phyloP scores from a whole-genome alignment of 2,113 vertebrate species.

The Megaceryle torquata region DNA sequence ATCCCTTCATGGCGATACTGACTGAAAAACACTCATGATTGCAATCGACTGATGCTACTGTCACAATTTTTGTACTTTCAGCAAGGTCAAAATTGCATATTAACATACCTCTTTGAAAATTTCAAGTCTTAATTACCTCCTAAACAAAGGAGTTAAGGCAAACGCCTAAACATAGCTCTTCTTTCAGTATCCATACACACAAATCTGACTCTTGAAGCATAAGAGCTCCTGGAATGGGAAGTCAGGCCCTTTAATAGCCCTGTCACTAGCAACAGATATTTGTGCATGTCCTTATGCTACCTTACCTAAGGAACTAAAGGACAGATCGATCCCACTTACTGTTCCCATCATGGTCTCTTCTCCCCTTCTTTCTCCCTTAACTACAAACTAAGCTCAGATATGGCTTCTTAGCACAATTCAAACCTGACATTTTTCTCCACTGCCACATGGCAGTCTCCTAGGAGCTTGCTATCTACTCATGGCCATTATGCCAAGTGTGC shows the following conservation, averaged over 20 bases:
- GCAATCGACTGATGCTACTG: background rate
- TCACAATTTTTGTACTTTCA: background rate
- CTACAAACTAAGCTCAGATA: background rate
- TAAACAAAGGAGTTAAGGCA: background rate
- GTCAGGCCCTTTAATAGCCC: background rate
- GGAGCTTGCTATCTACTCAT: background rate
- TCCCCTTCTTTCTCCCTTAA: background rate
- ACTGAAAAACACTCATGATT: background rate
- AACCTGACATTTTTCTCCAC: background rate
- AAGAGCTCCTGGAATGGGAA: background rate
- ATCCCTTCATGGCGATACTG: background rate
- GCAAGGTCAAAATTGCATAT: background rate
- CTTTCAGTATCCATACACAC: background rate
- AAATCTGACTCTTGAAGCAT: background rate
- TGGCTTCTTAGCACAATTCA: background rate
- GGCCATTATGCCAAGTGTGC: background rate
- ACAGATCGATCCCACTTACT: background rate
- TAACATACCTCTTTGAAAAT: background rate
- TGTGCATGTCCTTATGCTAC: background rate
- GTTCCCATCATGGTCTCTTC: background rate
- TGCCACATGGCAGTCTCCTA: background rate
- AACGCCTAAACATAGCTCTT: background rate
- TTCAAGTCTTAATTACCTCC: background rate
- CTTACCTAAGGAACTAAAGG: background rate
- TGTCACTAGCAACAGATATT: background rate